Conservation (phyloP, 2,113 vertebrate species). For the Puffinus mauretanicus region DNA sequence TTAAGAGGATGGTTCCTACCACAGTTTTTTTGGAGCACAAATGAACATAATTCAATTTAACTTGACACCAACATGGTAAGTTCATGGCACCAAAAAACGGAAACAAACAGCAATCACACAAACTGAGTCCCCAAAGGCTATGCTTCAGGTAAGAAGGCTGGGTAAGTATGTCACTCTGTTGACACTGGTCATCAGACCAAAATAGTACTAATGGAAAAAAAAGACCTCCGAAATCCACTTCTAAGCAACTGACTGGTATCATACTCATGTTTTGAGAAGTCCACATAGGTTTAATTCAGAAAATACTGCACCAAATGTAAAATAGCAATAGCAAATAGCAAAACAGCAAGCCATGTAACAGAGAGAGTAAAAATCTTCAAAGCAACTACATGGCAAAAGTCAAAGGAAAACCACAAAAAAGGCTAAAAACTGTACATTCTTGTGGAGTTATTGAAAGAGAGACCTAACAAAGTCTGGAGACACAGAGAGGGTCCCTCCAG, state of each 20-base stretch:
- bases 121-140: not conserved
- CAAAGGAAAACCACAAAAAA: not conserved
- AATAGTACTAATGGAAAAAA: not conserved
- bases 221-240: not conserved
- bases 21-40: not conserved
- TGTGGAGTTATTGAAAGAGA: not conserved
- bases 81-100: not conserved
- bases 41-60: not conserved
- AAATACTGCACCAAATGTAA: not conserved
- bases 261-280: not conserved
- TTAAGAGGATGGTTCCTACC: not conserved
- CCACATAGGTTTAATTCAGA: not conserved
- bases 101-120: not conserved
- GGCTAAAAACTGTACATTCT: not conserved
- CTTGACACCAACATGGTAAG: not conserved
- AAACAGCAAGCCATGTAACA: not conserved
- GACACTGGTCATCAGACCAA: not conserved
- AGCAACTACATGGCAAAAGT: not conserved
- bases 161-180: not conserved
- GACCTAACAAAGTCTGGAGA: not conserved
- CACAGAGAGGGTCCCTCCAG: not conserved
- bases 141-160: not conserved
- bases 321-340: not conserved
- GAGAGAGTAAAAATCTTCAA: not conserved
- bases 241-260: not conserved